Evolutionary conservation across 2,797 vertebrate genomes (phyloP), one percentile per base, ranked within the genome.

Genomic region (Glossophaga mutica): DNA sequence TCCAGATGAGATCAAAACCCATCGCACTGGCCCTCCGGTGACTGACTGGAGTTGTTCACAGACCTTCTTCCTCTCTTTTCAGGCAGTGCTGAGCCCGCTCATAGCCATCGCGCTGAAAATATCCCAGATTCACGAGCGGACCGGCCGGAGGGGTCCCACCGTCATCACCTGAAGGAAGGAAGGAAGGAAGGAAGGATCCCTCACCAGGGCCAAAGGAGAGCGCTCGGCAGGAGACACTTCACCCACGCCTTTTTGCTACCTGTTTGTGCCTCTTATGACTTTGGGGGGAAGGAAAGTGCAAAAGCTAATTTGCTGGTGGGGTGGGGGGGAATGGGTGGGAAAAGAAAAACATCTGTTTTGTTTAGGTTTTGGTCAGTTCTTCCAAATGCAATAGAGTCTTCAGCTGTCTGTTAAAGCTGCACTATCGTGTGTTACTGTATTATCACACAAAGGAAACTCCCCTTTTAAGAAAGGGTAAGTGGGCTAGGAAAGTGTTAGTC

Each of bases 31-130:
- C 59, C 73, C 2, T 50, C 24, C 19, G 50, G 14, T 10, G 55
- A 37, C 21, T 39, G 70, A 37, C 7, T 8, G 8, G 3, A 74
- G 48, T 32, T 94, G 50, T 34, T 98, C 68, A 91, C 74, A 19
- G 70, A 22, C 74, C 92, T 8, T 96, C 22, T 97, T 97, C 95
- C 46, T 97, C 74, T 67, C 85, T 91, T 78, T 97, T 77, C 97
- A 99, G 99, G 99, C 99, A 65, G 99, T 99, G 97, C 98, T 99
- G 98, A 99, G 99, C 91, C 99, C 99, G 95, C 99, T 99, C 73
- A 99, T 99, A 79, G 99, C 99, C 98, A 99, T 99, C 0, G 99
- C 99, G 19, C 98, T 99, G 98, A 99, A 99, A 98, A 99, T 99
- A 98, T 99, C 99, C 91, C 99, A 99, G 98, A 99, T 99, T 97